phyloP scores from a whole-genome alignment of 2,113 vertebrate species.

The Diphyllodes magnificus region DNA sequence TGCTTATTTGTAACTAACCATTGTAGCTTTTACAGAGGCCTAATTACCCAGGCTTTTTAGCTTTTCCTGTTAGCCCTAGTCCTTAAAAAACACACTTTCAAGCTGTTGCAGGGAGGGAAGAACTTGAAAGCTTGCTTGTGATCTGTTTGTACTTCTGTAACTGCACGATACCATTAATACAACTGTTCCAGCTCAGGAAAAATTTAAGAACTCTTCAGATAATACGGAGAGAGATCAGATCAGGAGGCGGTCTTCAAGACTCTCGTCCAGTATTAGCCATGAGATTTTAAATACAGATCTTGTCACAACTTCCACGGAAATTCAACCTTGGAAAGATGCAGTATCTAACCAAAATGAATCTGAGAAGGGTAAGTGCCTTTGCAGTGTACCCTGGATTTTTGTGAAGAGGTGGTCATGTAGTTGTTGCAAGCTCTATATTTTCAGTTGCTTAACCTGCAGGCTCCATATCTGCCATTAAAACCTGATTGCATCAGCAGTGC shows the following conservation, averaged over 20 bases:
- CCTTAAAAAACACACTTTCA: neutral
- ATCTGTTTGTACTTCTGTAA: neutral
- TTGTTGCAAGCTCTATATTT: neutral
- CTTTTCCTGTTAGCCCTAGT: neutral
- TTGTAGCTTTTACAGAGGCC: neutral
- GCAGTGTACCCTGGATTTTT: neutral
- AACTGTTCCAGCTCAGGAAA: conserved; percentile 69
- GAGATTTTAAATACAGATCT: conserved; percentile 61
- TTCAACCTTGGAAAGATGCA: conserved; percentile 50
- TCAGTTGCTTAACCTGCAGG: neutral
- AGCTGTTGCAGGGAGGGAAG: neutral
- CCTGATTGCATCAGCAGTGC: neutral
- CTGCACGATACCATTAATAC: neutral
- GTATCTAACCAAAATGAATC: conserved; percentile 45
- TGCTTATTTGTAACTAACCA: neutral
- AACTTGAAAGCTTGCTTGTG: neutral
- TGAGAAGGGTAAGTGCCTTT: conserved; percentile 61
- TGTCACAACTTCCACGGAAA: conserved; percentile 41
- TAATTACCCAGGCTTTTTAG: neutral
- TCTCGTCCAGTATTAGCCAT: conserved; percentile 60
- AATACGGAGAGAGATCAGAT: conserved; percentile 68
- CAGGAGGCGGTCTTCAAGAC: conserved; percentile 71
- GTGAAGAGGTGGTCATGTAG: neutral
- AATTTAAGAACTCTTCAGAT: conserved; percentile 64
- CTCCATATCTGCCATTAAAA: neutral